phyloP scores from a whole-genome alignment of 1,140 invertebrate genomes.

The Anthonomus grandis region DNA sequence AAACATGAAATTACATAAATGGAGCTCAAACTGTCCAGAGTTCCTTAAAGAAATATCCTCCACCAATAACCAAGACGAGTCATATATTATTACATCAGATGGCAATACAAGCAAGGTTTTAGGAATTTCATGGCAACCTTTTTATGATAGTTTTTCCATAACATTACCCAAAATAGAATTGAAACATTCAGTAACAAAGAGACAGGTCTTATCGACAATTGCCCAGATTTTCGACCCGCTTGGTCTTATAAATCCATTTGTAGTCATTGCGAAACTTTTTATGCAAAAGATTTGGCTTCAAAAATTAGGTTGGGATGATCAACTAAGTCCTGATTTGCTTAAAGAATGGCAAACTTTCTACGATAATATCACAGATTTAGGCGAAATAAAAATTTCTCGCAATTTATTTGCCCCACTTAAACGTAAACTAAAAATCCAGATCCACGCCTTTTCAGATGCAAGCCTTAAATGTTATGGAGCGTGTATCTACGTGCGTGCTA shows the following conservation, averaged over 20 bases:
- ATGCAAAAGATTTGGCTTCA: constrained; percentile 20
- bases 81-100: neutral
- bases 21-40: constrained; percentile 1
- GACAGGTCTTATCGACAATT: constrained; percentile 19
- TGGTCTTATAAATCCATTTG: constrained; percentile 9
- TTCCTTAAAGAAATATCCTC: no score
- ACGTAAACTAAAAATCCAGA: no score
- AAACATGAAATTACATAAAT: constrained; percentile 18
- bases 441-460: no score
- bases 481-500: neutral
- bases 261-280: constrained; percentile 15
- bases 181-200: constrained; percentile 9
- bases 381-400: no score
- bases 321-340: neutral
- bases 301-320: constrained; percentile 24
- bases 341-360: no score
- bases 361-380: no score
- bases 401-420: no score
- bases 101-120: constrained; percentile 12
- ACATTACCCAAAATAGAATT: neutral
- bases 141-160: constrained; percentile 10
- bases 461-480: constrained; percentile 6
- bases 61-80: neutral
- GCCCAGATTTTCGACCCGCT: constrained; percentile 21
- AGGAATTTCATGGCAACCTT: constrained; percentile 18